A percentile compares a stretch with the other conserved stretches of the same genome.
phyloP scores from a whole-genome alignment of 2,888 invertebrate species.

The Leptopterna dolabrata region DNA sequence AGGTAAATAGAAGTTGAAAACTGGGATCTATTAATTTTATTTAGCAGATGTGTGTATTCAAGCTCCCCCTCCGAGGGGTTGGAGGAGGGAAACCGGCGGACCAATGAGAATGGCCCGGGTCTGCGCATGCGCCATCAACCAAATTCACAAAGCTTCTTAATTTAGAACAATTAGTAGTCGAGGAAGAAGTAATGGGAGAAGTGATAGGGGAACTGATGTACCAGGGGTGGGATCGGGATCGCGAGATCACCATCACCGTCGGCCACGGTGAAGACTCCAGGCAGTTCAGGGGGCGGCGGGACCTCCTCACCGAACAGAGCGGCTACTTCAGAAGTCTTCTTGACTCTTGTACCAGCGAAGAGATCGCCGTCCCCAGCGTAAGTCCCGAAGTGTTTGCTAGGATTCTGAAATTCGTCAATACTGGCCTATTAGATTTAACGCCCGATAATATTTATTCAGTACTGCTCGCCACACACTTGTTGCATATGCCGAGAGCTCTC shows the following conservation, averaged over 20 bases:
- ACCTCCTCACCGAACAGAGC: slow-evolving; percentile 76
- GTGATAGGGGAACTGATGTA: slow-evolving; percentile 42
- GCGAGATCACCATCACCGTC: slow-evolving; percentile 63
- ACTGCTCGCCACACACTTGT: slow-evolving; percentile 76
- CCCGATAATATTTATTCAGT: slow-evolving; percentile 79
- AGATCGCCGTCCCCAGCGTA: slow-evolving; percentile 61
- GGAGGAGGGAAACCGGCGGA: slow-evolving; percentile 53
- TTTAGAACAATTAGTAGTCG: slow-evolving; percentile 53
- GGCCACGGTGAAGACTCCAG: slow-evolving; percentile 62
- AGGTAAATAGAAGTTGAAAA: slow-evolving; percentile 52
- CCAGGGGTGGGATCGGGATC: slow-evolving; percentile 36
- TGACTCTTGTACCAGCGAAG: slow-evolving; percentile 49
- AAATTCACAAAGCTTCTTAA: slow-evolving; percentile 55
- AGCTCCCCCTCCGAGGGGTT: slow-evolving; percentile 46
- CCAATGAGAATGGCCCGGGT: slow-evolving; percentile 56
- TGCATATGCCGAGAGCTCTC: slow-evolving; percentile 79
- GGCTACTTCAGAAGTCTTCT: slow-evolving; percentile 79
- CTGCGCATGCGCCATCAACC: slow-evolving; percentile 32
- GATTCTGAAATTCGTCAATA: slow-evolving; percentile 80
- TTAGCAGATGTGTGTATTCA: slow-evolving; percentile 55
- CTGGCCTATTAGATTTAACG: slow-evolving; percentile 77
- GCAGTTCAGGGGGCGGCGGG: slow-evolving; percentile 77
- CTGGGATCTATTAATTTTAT: slow-evolving; percentile 59
- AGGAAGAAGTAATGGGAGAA: slow-evolving; percentile 39
- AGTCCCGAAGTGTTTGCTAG: slow-evolving; percentile 72